Base-by-base conservation (phyloP, 2,888 invertebrate genomes). In the Zhuqinia jingwanae region DNA sequence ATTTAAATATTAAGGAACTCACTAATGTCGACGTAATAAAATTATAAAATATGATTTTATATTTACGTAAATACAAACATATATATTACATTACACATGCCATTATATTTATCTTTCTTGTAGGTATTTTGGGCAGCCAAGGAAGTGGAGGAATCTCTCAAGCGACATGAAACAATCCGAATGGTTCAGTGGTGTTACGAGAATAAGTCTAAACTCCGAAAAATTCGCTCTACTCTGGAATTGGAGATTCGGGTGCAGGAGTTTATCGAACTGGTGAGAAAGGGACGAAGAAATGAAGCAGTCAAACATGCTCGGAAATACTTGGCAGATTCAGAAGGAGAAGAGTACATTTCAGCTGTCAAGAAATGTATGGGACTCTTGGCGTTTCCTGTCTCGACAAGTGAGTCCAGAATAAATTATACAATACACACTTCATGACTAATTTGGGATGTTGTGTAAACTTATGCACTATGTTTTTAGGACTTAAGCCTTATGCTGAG, bases 121-220 rank as follows among this genome's bases (percentile, higher is more conserved):
- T 8, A 90, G 91, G 91, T 94, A 82, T 94, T 94, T 91, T 92
- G 93, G 90, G 93, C 93, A 1, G 93, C 93, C 3, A 93, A 93
- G 90, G 93, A 93, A 89, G 93, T 99, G 8, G 98, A 98, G 92
- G 95, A 95, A 88, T 97, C 98, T 89, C 93, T 99, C 83, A 93
- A 94, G 1, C 95, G 95, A 87, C 95, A 95, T 82, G 97, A 98
- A 93, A 98, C 98, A 0, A 94, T 94, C 1, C 96, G 97, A 92
- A 98, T 98, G 92, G 95, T 98, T 86, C 94, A 96, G 88, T 99
- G 99, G 99, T 99, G 99, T 93, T 96, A 97, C 92, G 99, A 99
- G 20, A 80, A 80, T 27, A 80, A 80, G 20, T 80, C 80, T 5
- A 79, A 80, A 92, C 94, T 99, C 88, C 94, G 98, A 82, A 98